Evolutionary conservation across 1,140 invertebrate genomes (phyloP).

Genomic region (Cecropterus lyciades): DNA sequence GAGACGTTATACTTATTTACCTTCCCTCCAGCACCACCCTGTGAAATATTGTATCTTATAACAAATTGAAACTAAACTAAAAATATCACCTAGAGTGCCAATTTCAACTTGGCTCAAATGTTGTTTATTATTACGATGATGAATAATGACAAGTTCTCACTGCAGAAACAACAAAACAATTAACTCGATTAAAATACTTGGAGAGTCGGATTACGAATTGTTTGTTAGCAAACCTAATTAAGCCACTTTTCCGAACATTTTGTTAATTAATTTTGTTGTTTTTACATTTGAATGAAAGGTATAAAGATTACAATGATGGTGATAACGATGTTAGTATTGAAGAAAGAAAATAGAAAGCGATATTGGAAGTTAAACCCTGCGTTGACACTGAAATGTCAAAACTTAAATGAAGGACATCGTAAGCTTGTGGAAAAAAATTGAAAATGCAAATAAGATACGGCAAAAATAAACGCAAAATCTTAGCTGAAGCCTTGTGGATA

Average conservation of each 20-base stretch:
- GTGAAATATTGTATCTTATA: constrained; percentile 60
- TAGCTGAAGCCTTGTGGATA: constrained; percentile 42
- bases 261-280: constrained; percentile 29
- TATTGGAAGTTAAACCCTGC: constrained; percentile 30
- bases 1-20: constrained; percentile 62
- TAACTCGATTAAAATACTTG: constrained; percentile 24
- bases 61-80: constrained; percentile 33
- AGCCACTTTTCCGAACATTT: neutral
- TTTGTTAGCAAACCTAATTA: constrained; percentile 4
- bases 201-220: constrained; percentile 5
- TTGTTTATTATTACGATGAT: constrained; percentile 16
- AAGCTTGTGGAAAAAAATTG: constrained; percentile 47
- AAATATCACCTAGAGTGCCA: constrained; percentile 22
- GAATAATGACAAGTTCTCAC: constrained; percentile 8
- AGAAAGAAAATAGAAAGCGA: constrained; percentile 35
- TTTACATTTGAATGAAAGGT: constrained; percentile 11
- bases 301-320: constrained; percentile 11
- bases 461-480: constrained; percentile 25
- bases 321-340: constrained; percentile 37
- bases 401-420: constrained; percentile 49
- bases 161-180: constrained; percentile 27
- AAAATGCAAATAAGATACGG: neutral
- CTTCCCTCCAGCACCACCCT: constrained; percentile 78
- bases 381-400: constrained; percentile 24
- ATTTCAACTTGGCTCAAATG: constrained; percentile 10